Conservation (phyloP, 2,113 vertebrate genomes). For the Columba livia region DNA sequence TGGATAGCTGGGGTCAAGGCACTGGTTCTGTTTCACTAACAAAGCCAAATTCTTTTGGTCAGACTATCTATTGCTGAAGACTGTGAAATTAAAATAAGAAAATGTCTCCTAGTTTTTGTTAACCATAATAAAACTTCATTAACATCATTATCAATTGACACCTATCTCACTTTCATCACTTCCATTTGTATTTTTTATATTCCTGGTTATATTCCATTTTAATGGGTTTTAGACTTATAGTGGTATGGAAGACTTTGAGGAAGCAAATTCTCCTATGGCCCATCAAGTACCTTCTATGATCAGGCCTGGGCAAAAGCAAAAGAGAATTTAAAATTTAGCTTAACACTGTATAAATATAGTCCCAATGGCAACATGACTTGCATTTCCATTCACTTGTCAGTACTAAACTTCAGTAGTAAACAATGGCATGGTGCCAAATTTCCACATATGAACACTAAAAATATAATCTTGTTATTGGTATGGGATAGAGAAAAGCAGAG, state of each 20-base stretch:
- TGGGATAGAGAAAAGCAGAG: background rate
- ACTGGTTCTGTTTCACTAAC: background rate
- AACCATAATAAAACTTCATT: background rate
- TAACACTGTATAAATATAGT: background rate
- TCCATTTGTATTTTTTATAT: background rate
- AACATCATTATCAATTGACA: background rate
- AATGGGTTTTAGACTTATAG: background rate
- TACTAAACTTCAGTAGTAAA: background rate
- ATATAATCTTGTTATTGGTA: background rate
- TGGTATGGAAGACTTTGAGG: background rate
- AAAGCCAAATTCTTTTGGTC: background rate
- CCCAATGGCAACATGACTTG: background rate
- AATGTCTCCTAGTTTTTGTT: background rate
- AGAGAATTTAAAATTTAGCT: background rate
- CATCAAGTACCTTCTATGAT: background rate
- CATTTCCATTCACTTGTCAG: background rate
- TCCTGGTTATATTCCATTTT: background rate
- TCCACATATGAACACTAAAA: background rate
- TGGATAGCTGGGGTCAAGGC: background rate
- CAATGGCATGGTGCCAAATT: background rate
- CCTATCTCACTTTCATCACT: background rate
- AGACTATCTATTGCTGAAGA: background rate
- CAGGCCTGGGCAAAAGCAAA: background rate
- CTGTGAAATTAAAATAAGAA: background rate
- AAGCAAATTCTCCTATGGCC: background rate